Base-by-base conservation (phyloP, 2,888 invertebrate genomes). In the Trichopoda pennipes region DNA sequence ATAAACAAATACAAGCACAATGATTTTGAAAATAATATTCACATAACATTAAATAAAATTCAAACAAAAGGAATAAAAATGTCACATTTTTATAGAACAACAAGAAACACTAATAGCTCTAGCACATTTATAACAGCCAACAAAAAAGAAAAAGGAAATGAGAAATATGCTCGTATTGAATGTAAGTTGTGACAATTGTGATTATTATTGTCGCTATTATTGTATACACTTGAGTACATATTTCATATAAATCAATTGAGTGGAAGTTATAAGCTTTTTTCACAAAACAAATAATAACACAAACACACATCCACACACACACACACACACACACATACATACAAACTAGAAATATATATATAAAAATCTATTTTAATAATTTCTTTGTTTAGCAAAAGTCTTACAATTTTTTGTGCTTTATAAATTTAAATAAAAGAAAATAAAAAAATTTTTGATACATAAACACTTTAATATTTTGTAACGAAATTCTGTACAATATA, bases 11-110 rank as follows among this genome's bases (percentile, higher is more conserved):
- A 66, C 23, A 79, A 76, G 63, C 79, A 82, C 66, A 82, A 79
- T 82, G 79, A 82, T 72, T 82, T 82, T 72, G 82, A 82, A 82
- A 82, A 79, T 55, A 79, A 76, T 79, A 79, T 79, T 79, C 82
- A 61, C 68, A 76, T 82, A 75, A 79, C 79, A 82, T 82, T 82
- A 63, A 80, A 80, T 80, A 68, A 38, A 42, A 55, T 68, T 35
- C 55, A 74, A 61, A 72, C 19, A 73, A 73, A 74, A 32, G 35
- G 8, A 73, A 73, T 53, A 73, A 66, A 79, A 73, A 72, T 53
- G 58, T 66, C 66, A 79, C 23, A 61, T 68, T 58, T 23, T 28
- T 58, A 19, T 14, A 16, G 42, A 58, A 66, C 19, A 68, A 58
- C 19, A 49, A 56, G 56, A 32, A 80, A 17, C 69, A 69, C 16